Conservation (phyloP, 2,888 invertebrate genomes). For the Cryptocephalus moraei region DNA sequence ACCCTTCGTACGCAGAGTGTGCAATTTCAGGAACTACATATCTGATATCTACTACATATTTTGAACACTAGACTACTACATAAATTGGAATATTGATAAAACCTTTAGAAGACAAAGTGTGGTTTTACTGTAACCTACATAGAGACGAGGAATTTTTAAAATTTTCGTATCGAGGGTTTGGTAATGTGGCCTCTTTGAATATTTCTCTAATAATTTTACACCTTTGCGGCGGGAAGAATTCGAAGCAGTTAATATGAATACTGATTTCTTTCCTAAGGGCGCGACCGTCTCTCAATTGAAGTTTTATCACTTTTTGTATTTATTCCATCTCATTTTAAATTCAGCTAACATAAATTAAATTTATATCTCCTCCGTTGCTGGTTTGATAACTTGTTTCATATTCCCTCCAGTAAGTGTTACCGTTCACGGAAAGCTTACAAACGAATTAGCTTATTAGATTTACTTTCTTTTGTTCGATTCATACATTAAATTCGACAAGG, state of each 20-base stretch:
- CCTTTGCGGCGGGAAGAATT: conserved; percentile 25
- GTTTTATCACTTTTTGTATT: conserved; percentile 28
- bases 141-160: too few species aligned
- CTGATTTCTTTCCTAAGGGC: conserved; percentile 27
- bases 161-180: conserved; percentile 29
- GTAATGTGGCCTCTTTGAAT: conserved; percentile 33
- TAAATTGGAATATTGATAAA: too few species aligned
- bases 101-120: too few species aligned
- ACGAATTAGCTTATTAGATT: neutral
- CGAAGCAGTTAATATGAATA: conserved; percentile 3
- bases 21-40: too few species aligned
- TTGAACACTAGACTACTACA: too few species aligned
- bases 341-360: conserved; percentile 19
- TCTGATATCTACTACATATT: too few species aligned
- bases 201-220: conserved; percentile 38
- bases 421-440: conserved; percentile 3
- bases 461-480: too few species aligned
- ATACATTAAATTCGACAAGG: too few species aligned
- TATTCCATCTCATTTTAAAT: conserved; percentile 18
- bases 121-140: too few species aligned
- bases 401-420: conserved; percentile 5
- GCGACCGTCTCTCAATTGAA: conserved; percentile 22
- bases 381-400: conserved; percentile 11
- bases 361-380: conserved; percentile 17
- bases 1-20: neutral